Percentiles rank a stretch among this genome's conserved stretches.
Conservation (phyloP, 2,113 vertebrate species). For the Corapipo altera region DNA sequence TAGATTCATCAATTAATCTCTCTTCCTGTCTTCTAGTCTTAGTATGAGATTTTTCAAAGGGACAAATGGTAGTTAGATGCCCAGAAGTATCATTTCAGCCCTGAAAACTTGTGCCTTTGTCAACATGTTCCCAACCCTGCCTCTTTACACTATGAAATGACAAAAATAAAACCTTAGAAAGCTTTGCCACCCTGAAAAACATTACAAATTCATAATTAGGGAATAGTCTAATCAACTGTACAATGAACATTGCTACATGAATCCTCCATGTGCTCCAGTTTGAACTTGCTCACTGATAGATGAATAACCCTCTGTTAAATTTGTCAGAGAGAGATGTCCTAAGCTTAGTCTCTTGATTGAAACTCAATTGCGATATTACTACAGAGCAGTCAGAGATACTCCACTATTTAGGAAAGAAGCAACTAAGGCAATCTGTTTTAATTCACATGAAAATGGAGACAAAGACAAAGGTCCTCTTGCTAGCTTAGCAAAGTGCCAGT, state of each 20-base stretch:
- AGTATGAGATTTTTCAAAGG: constrained; percentile 54
- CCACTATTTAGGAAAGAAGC: background rate
- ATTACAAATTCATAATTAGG: background rate
- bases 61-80: constrained; percentile 30
- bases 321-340: constrained; percentile 31
- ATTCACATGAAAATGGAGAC: constrained; percentile 24
- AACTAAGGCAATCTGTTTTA: constrained; percentile 30
- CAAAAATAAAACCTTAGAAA: background rate
- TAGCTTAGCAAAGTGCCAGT: constrained; percentile 23
- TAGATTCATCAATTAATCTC: constrained; percentile 64
- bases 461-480: constrained; percentile 24
- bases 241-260: background rate
- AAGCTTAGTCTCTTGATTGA: constrained; percentile 36
- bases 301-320: constrained; percentile 25
- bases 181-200: background rate
- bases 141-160: background rate
- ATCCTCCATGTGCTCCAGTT: background rate
- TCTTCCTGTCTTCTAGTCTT: constrained; percentile 2
- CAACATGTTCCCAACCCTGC: background rate
- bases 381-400: background rate
- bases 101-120: background rate
- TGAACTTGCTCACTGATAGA: background rate
- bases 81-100: constrained; percentile 1
- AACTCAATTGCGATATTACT: constrained; percentile 50
- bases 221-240: background rate